Base-by-base conservation (phyloP, 2,888 invertebrate species). In the Balanococcus diminutus region DNA sequence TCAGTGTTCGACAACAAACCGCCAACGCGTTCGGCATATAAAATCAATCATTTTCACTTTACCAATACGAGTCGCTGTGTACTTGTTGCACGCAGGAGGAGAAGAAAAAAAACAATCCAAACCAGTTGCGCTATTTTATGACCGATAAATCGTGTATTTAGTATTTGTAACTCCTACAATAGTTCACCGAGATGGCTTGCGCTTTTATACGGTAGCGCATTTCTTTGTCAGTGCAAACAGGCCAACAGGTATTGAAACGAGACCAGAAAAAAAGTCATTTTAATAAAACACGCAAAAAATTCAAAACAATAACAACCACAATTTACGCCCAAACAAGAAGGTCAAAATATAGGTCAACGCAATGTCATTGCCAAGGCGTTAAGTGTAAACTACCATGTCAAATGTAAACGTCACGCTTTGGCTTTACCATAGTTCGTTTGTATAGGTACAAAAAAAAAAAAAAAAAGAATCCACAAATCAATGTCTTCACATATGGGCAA, bases 361-460 rank as follows among this genome's bases (percentile, higher is more conserved):
- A 79, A 79, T 79, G 75, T 79, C 75, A 79, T 79, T 79, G 75
- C 75, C 75, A 79, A 79, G 75, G 75, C 75, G 75, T 79, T n/a
- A 79, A 79, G 25, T 36, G 75, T 79, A 79, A 79, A 79, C 32
- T 79, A 79, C 75, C 75, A 79, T 79, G 75, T 79, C 75, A 79
- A 79, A 36, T 79, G 36, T 36, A 32, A 79, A 79, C 75, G 75
- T 79, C 75, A 79, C 75, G 75, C 75, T 79, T 79, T 19, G 19
- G 75, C 75, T 36, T 79, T 79, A 19, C 75, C 75, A 79, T 79
- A 79, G 32, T 79, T 79, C 75, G 75, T 22, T 79, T 28, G 31
- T 32, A 72, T 19, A n/a, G n/a, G n/a, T n/a, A n/a, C n/a, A n/a
- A n/a, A n/a, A 8, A 56, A 28, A 19, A 28, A 79, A 32, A 75